Base-by-base conservation (phyloP, 30 jellyfish, hydroid and myxozoan genomes). In the Cassiopea andromeda region DNA sequence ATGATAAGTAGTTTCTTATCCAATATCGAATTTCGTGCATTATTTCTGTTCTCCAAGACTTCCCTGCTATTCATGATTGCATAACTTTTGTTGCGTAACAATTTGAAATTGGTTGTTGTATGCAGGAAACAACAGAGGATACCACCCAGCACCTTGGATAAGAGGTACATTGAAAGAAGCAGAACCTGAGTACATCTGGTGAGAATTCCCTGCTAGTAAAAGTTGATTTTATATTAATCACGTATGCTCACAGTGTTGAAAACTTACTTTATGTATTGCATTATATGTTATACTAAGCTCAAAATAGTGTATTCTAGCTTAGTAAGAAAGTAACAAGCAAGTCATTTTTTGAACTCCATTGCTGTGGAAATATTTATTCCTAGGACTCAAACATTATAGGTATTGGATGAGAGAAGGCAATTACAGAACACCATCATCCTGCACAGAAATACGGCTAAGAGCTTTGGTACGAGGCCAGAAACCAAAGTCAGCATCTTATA, bases 381-480 rank as follows among this genome's bases (percentile, higher is more conserved):
- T 9, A 17, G 2, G 38, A 2, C 73, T 27, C 43, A 13, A 5
- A 5, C 15, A 2, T 44, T 27, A 1, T 45, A 92, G 98, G 98
- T 92, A 92, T 70, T 92, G 98, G 98, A 13, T 92, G 74, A 83
- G 98, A n/a, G 98, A 92, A 75, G 95, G 98, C 49, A 70, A 73
- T 7, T 46, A 48, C 72, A 47, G 27, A 13, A 12, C 60, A 57
- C 98, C 98, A 18, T 17, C 1, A 15, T 92, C 98, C 5, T 92
- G 98, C 83, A 44, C 70, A 81, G 96, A 92, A 46, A 71, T 92
- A 0, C 48, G 73, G 43, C 69, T 71, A 15, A 78, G 98, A 9
- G 72, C 68, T 48, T 46, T 81, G 17, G 48, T 48, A 6, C 58
- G 57, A n/a, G 83, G 84, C 2, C 68, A 59, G 19, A 49, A 47